Percentiles rank a stretch among this genome's conserved stretches.
phyloP scores from a whole-genome alignment of 2,888 invertebrate species.

The Athalia cordata region DNA sequence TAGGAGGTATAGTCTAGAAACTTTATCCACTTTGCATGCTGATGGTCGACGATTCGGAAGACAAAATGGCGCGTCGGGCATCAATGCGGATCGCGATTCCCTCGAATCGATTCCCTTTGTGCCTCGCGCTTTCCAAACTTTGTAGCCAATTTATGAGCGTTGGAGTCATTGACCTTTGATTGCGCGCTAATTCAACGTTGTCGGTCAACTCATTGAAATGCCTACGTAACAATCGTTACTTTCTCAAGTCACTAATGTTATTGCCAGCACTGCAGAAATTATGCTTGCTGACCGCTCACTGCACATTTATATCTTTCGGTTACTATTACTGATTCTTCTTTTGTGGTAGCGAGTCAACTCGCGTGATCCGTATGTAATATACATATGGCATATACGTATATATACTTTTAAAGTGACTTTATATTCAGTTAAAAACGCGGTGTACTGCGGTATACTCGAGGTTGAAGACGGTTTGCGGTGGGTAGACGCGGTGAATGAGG shows the following conservation, averaged over 20 bases:
- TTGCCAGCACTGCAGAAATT: not conserved
- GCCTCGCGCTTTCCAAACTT: slow-evolving; percentile 60
- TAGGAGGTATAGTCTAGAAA: slow-evolving; percentile 62
- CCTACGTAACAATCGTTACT: not conserved
- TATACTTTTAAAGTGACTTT: slow-evolving; percentile 24
- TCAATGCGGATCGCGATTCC: slow-evolving; percentile 59
- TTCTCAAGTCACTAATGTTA: not conserved
- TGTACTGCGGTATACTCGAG: slow-evolving; percentile 20
- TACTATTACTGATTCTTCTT: no score
- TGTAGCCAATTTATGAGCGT: slow-evolving; percentile 69
- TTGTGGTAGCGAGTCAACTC: not conserved
- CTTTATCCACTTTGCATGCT: slow-evolving; percentile 69
- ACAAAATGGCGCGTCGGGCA: slow-evolving; percentile 52
- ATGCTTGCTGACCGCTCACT: not conserved
- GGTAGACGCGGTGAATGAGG: slow-evolving; percentile 54
- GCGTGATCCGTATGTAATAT: not conserved
- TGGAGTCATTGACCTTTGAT: slow-evolving; percentile 68
- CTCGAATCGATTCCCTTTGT: slow-evolving; percentile 67
- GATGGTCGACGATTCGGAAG: slow-evolving; percentile 65
- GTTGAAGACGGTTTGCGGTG: slow-evolving; percentile 15
- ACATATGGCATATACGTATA: no score
- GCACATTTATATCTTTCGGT: no score
- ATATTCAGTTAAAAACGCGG: slow-evolving; percentile 36
- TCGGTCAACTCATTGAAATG: not conserved
- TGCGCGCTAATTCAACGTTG: slow-evolving; percentile 65